These are phyloP conservation scores for Microplitis deprimator DNA, from an alignment of 2,888 invertebrate genomes.

Conservation along the genomic window DNA sequence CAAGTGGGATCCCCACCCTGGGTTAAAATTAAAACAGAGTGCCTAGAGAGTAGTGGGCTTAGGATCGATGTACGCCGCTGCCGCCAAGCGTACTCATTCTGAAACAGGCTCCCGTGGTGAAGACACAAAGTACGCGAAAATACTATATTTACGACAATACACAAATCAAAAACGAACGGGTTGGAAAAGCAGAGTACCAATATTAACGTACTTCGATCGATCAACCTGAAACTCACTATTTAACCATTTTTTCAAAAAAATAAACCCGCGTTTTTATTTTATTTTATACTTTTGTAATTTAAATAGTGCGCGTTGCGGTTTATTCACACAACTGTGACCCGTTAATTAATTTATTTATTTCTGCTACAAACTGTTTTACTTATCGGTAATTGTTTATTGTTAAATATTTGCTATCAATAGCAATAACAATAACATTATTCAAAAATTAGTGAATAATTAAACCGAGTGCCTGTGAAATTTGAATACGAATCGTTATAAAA, in stretches of 20 bases:
- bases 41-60: not conserved
- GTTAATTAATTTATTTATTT: slow-evolving; percentile 19
- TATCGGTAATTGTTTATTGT: too few relatives aligned
- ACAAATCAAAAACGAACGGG: slow-evolving; percentile 47
- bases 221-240: slow-evolving; percentile 18
- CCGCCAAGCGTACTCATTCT: slow-evolving; percentile 67
- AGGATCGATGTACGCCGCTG: slow-evolving; percentile 48
- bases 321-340: not conserved
- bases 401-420: too few relatives aligned
- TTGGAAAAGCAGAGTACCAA: slow-evolving; percentile 56
- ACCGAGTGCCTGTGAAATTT: too few relatives aligned
- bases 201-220: slow-evolving; percentile 45
- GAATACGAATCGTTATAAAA: slow-evolving; percentile 20
- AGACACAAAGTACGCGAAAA: slow-evolving; percentile 50
- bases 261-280: not conserved
- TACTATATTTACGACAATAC: slow-evolving; percentile 37
- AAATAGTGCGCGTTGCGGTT: not conserved
- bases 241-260: not conserved
- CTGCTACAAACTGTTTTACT: too few relatives aligned
- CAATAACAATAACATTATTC: not conserved
- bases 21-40: not conserved
- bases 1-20: slow-evolving; percentile 49
- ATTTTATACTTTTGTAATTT: not conserved
- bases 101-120: slow-evolving; percentile 61
- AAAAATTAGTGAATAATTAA: not conserved